Base-by-base conservation (phyloP, 2,888 invertebrate species). In the Drosophila fungiperda region DNA sequence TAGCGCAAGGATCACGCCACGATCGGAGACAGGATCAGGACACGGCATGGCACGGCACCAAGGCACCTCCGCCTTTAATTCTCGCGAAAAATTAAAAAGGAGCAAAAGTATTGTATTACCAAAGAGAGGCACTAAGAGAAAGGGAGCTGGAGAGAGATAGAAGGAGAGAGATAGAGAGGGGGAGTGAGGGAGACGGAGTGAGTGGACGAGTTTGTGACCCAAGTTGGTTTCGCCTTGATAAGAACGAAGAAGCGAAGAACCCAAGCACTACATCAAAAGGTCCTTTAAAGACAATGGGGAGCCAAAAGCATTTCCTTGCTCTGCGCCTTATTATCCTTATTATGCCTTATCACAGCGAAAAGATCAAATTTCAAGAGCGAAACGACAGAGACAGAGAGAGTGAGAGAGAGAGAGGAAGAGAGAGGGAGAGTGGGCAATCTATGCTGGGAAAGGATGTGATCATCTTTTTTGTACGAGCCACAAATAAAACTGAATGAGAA, bases 81-180 rank as follows among this genome's bases (percentile, higher is more conserved):
- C 90, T 89, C 87, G 87, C 87, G 88, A 87, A 87, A 82, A 81
- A 85, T 89, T 89, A 85, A 73, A 77, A 85, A 89, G 73, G 79
- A 85, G 35, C 58, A 73, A 83, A 83, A 83, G 82, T 83, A 83
- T 83, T 83, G 76, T 82, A 66, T 83, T 83, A 83, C 82, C 73
- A 52, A 33, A 38, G 33, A 49, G 49, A 40, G 9, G n/a, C 23
- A 53, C 33, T 20, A n/a, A 48, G 12, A 26, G 38, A 29, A 29
- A 36, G 36, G 36, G 36, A 36, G 36, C 15, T 36, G 15, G 15
- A 36, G 36, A 15, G 36, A 36, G 15, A 15, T 15, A 17, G 29
- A 33, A n/a, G 17, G 33, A 38, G 73, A 23, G 40, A 33, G 26
- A 35, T 15, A 48, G 54, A 40, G 32, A 20, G 60, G 8, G 40